phyloP scores from a whole-genome alignment of 2,888 invertebrate species.

The Neoitamus cyanurus region DNA sequence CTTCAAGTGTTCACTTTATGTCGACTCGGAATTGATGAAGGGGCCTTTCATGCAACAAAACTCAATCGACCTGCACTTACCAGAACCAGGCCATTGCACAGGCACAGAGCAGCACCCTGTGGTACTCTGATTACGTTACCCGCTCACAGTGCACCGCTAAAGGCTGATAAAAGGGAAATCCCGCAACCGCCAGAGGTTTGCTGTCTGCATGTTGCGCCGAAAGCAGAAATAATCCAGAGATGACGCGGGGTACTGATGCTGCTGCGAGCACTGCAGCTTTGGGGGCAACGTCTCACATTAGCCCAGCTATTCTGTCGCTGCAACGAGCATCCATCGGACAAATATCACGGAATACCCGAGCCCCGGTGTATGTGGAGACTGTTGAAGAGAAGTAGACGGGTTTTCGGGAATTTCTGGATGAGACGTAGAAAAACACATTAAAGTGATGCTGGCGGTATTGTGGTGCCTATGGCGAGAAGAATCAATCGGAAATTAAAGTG shows the following conservation, averaged over 20 bases:
- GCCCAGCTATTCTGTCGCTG: background rate
- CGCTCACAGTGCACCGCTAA: background rate
- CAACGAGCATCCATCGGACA: background rate
- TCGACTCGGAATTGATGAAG: background rate
- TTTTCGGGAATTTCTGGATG: background rate
- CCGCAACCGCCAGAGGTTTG: background rate
- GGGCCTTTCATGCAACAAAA: background rate
- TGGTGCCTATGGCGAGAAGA: background rate
- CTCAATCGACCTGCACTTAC: background rate
- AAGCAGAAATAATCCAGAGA: conserved; percentile 13
- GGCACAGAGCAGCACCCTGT: background rate
- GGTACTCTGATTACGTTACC: background rate
- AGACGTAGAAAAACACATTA: background rate
- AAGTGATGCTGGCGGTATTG: background rate
- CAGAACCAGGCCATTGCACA: background rate
- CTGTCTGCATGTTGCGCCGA: background rate
- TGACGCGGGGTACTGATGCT: background rate
- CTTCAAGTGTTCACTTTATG: background rate
- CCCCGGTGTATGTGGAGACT: background rate
- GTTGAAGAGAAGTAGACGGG: background rate
- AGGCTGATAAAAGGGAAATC: background rate
- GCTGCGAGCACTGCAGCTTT: background rate
- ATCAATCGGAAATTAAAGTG: background rate
- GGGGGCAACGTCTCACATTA: background rate
- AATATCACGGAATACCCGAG: background rate